Percentiles rank a stretch among this genome's conserved stretches.
phyloP scores from a whole-genome alignment of 1,140 invertebrate species.

The Oryctes rhinoceros region DNA sequence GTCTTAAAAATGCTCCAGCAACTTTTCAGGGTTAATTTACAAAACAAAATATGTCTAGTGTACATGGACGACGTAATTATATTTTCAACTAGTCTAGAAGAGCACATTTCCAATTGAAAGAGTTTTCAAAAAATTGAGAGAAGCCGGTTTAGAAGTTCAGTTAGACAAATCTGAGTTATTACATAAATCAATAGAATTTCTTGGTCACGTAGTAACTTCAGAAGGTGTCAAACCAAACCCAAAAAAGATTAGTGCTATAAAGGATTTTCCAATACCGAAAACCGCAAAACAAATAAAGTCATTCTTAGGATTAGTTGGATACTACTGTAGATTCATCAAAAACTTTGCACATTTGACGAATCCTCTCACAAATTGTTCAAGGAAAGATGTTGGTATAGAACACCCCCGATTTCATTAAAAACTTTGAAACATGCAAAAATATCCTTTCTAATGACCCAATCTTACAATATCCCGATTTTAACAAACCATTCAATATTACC shows the following conservation, averaged over 20 bases:
- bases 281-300: conserved; percentile 44
- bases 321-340: conserved; percentile 45
- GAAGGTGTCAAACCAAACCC: conserved; percentile 46
- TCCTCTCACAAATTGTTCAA: conserved; percentile 57
- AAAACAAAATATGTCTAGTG: conserved; percentile 52
- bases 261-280: conserved; percentile 47
- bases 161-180: conserved; percentile 52
- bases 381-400: conserved; percentile 51
- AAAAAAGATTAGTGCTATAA: conserved; percentile 45
- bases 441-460: conserved; percentile 43
- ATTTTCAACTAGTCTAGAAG: conserved; percentile 46
- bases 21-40: conserved; percentile 59
- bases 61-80: conserved; percentile 58
- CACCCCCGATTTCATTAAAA: conserved; percentile 4
- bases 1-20: conserved; percentile 58
- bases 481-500: conserved; percentile 53
- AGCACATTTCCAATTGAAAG: conserved; percentile 47
- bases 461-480: conserved; percentile 53
- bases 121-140: conserved; percentile 46
- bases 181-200: conserved; percentile 42
- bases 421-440: background rate
- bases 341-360: conserved; percentile 56
- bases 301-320: conserved; percentile 46
- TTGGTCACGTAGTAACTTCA: conserved; percentile 44
- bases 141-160: conserved; percentile 50